These are phyloP conservation scores for Prosopocoilus inquinatus DNA, from an alignment of 2,888 invertebrate species.

Conservation along the genomic window DNA sequence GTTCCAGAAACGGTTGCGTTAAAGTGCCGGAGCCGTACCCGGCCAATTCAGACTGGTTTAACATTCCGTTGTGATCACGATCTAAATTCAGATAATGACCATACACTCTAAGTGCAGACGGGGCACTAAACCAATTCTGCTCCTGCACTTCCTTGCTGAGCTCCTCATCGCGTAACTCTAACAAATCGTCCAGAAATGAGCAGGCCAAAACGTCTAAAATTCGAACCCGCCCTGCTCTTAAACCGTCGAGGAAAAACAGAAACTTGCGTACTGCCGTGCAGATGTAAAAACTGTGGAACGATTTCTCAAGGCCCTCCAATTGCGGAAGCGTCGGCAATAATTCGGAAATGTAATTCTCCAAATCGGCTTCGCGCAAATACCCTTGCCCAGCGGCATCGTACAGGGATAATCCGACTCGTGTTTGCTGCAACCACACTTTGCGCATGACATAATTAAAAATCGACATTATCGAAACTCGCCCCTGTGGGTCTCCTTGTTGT, in stretches of 20 bases:
- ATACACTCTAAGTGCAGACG: slow-evolving; percentile 86
- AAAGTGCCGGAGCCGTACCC: slow-evolving; percentile 89
- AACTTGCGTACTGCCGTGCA: slow-evolving; percentile 96
- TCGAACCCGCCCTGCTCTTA: slow-evolving; percentile 82
- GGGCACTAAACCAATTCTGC: slow-evolving; percentile 88
- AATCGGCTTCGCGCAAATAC: slow-evolving; percentile 63
- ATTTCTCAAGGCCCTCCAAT: slow-evolving; percentile 84
- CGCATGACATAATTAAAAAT: slow-evolving; percentile 95
- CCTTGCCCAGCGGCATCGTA: slow-evolving; percentile 89
- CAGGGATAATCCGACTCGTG: slow-evolving; percentile 86
- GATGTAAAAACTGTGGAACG: slow-evolving; percentile 94
- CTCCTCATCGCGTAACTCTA: slow-evolving; percentile 60
- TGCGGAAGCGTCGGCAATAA: slow-evolving; percentile 90
- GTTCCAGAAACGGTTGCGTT: slow-evolving; percentile 85
- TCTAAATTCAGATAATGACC: slow-evolving; percentile 93
- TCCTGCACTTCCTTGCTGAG: slow-evolving; percentile 81
- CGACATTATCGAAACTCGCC: slow-evolving; percentile 82
- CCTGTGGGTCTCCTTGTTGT: slow-evolving; percentile 81
- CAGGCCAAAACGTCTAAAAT: slow-evolving; percentile 91
- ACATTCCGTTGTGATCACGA: slow-evolving; percentile 93
- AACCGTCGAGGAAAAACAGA: slow-evolving; percentile 91
- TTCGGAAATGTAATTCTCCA: slow-evolving; percentile 93
- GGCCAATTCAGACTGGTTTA: slow-evolving; percentile 85
- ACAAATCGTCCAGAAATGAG: slow-evolving; percentile 86
- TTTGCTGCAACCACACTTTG: slow-evolving; percentile 93